Conservation (phyloP, 2,888 invertebrate genomes). For the Hipparchia sbordonii region DNA sequence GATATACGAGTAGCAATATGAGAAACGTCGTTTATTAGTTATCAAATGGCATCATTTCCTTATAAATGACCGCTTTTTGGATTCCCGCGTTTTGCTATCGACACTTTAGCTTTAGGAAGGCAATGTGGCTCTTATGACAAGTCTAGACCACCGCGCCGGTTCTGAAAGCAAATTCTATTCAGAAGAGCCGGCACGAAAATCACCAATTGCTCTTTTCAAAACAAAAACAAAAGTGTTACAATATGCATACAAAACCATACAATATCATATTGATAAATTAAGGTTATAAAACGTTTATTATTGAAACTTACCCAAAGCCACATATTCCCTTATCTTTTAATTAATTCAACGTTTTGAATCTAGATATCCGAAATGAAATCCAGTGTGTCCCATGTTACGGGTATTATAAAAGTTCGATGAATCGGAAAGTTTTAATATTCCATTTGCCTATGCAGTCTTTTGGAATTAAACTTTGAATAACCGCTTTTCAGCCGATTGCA, state of each 20-base stretch:
- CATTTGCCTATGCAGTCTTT: slow-evolving; percentile 29
- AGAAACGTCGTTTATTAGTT: too few relatives aligned
- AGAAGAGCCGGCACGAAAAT: too few relatives aligned
- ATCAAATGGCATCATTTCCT: too few relatives aligned
- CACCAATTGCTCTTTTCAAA: too few relatives aligned
- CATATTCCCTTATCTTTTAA: slow-evolving; percentile 21
- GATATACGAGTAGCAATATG: too few relatives aligned
- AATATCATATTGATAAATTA: background rate
- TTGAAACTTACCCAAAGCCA: background rate
- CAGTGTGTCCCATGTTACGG: slow-evolving; percentile 17
- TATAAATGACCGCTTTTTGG: too few relatives aligned
- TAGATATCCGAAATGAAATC: slow-evolving; percentile 18
- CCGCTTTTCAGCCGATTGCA: slow-evolving; percentile 7
- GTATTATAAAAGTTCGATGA: slow-evolving; percentile 30
- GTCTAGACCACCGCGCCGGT: too few relatives aligned
- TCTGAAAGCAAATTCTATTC: too few relatives aligned
- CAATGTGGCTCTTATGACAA: too few relatives aligned
- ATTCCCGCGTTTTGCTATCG: too few relatives aligned
- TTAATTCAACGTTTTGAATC: slow-evolving; percentile 20
- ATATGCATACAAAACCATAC: background rate
- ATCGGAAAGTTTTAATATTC: slow-evolving; percentile 25
- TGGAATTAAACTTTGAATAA: slow-evolving; percentile 24
- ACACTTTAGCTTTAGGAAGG: too few relatives aligned
- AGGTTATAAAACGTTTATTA: background rate
- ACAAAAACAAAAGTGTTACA: too few relatives aligned